Conservation (phyloP, 2,888 invertebrate species). For the Watsonalla cultraria region DNA sequence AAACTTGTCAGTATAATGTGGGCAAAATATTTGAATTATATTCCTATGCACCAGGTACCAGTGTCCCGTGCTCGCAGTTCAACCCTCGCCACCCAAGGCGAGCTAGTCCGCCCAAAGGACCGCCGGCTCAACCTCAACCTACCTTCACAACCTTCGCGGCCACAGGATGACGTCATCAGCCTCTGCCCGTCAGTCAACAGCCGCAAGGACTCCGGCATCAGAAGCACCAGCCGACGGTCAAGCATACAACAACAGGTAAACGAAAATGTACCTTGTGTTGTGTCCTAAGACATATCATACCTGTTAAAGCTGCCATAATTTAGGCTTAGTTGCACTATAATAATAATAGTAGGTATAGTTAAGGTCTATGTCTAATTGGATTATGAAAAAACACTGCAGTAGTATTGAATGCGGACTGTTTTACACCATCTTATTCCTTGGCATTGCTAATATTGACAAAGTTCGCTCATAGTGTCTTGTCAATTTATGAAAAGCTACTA, state of each 20-base stretch:
- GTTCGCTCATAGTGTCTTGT: no score
- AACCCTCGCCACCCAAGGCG: slow-evolving; percentile 64
- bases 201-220: slow-evolving; percentile 92
- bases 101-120: slow-evolving; percentile 53
- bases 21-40: background rate
- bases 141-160: slow-evolving; percentile 46
- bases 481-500: no score
- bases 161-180: slow-evolving; percentile 82
- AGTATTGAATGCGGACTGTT: no score
- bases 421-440: background rate
- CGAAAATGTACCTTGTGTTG: slow-evolving; percentile 18
- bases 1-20: no score
- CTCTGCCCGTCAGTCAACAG: slow-evolving; percentile 88
- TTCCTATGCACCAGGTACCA: slow-evolving; percentile 43
- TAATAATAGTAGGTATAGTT: no score
- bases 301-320: no score
- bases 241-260: slow-evolving; percentile 91
- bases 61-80: slow-evolving; percentile 72
- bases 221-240: slow-evolving; percentile 90
- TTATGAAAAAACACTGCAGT: no score
- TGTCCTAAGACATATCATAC: slow-evolving; percentile 5
- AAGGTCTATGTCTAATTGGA: no score
- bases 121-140: slow-evolving; percentile 67
- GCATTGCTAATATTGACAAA: background rate
- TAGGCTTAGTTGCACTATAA: no score